A percentile compares a stretch with the other conserved stretches of the same genome.
These are phyloP conservation scores for Cyclina sinensis DNA, from an alignment of 1,140 invertebrate species.

Conservation along the genomic window DNA sequence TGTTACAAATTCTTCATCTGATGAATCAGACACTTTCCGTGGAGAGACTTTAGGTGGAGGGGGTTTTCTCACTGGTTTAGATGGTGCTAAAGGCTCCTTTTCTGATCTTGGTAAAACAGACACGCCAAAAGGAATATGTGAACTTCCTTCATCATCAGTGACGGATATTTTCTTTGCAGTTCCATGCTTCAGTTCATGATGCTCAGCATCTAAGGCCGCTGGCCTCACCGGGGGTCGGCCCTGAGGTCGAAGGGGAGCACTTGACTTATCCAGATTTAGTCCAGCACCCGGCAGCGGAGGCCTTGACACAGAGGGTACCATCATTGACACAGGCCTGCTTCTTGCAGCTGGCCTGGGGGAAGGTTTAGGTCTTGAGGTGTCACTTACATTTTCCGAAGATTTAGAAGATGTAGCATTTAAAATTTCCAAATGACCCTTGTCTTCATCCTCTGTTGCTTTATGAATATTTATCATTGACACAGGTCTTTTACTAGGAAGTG, in stretches of 20 bases:
- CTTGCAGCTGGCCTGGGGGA: slow-evolving; percentile 48
- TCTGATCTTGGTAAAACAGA: slow-evolving; percentile 24
- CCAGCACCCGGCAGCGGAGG: slow-evolving; percentile 45
- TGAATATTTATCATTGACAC: slow-evolving; percentile 58
- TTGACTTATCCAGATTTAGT: neutral
- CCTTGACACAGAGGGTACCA: slow-evolving; percentile 12
- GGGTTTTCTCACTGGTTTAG: slow-evolving; percentile 11
- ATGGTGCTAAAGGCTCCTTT: neutral
- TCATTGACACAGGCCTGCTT: slow-evolving; percentile 42
- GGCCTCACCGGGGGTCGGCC: neutral
- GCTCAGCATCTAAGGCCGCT: neutral
- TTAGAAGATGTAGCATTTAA: neutral
- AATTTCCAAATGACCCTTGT: neutral
- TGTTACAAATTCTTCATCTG: slow-evolving; percentile 50
- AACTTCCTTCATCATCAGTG: neutral
- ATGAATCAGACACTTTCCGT: neutral
- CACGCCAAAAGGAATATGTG: slow-evolving; percentile 29
- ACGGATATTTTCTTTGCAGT: neutral
- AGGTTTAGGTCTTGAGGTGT: slow-evolving; percentile 23
- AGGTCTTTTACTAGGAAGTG: slow-evolving; percentile 53
- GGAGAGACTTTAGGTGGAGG: slow-evolving; percentile 26
- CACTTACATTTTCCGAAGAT: slow-evolving; percentile 44
- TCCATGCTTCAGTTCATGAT: neutral
- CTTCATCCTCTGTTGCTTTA: slow-evolving; percentile 23
- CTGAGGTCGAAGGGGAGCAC: neutral